Base-by-base conservation (phyloP, 2,797 vertebrate species). In the Tangara arthus region DNA sequence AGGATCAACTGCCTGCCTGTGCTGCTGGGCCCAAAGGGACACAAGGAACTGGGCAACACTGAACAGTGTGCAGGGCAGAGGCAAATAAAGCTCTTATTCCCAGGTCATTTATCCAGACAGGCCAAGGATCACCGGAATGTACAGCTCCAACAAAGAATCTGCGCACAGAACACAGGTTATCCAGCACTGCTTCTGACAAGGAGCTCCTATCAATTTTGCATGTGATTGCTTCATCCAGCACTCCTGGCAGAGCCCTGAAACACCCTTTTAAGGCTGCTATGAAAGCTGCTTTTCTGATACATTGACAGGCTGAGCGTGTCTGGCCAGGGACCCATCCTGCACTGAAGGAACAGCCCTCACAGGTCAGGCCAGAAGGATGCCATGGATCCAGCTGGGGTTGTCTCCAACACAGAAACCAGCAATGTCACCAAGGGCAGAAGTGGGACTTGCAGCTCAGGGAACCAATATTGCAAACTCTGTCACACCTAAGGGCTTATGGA, bases 311-410 rank as follows among this genome's bases (percentile, higher is more conserved):
- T 3, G 39, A 28, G 9, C 10, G 46, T 18, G 39, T 21, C 39
- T 22, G 41, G 30, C 24, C 24, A 15, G 6, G 57, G 9, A n/a
- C 42, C 23, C 4, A 3, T 15, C 35, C 27, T 47, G 44, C 39
- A 12, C 0, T 66, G 37, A 23, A 55, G 42, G 24, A 50, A 9
- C 15, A 4, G 1, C 3, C 2, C 13, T 15, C 19, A 6, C 17
- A 11, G n/a, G 17, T 11, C 42, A 47, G 49, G 15, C 27, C 26
- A 32, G 26, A 65, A 14, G 8, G 2, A 6, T 12, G 34, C 28
- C 42, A 52, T 2, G 20, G 30, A 8, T 42, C 12, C 12, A 41
- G 12, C 17, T 57, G 60, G 20, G 23, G 34, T 10, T 39, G 4
- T 22, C 41, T 47, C 35, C 4, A 41, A 37, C 14, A 30, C 6